These are phyloP conservation scores for Nothoprocta pentlandii DNA, from an alignment of 2,113 vertebrate species.

Conservation along the genomic window DNA sequence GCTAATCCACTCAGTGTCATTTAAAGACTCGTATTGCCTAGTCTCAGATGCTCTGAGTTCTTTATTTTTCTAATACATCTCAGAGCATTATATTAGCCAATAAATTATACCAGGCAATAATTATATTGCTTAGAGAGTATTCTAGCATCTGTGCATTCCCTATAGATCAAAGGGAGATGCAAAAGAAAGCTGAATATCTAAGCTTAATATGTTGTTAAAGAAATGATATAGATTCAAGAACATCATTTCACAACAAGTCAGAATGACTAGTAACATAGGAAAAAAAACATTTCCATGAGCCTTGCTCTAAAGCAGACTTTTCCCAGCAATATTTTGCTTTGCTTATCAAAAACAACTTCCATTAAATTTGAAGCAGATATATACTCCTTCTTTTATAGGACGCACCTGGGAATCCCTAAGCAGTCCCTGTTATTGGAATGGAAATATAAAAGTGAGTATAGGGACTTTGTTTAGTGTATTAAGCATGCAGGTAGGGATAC, in stretches of 20 bases:
- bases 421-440: conserved; percentile 13
- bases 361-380: neutral
- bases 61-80: neutral
- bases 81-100: neutral
- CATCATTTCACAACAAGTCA: neutral
- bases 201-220: neutral
- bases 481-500: neutral
- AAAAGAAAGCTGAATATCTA: neutral
- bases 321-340: neutral
- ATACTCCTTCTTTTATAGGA: neutral
- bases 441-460: conserved; percentile 34
- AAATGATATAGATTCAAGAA: neutral
- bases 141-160: neutral
- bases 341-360: neutral
- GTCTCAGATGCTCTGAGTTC: neutral
- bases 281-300: neutral
- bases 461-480: conserved; percentile 14
- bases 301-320: neutral
- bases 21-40: neutral
- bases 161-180: neutral
- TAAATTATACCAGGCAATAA: conserved; percentile 13
- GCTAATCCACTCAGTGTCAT: accelerated
- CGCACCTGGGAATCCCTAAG: neutral
- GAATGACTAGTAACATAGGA: neutral
- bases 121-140: neutral